phyloP scores from a whole-genome alignment of 2,888 invertebrate genomes.

The Pterostichus madidus region DNA sequence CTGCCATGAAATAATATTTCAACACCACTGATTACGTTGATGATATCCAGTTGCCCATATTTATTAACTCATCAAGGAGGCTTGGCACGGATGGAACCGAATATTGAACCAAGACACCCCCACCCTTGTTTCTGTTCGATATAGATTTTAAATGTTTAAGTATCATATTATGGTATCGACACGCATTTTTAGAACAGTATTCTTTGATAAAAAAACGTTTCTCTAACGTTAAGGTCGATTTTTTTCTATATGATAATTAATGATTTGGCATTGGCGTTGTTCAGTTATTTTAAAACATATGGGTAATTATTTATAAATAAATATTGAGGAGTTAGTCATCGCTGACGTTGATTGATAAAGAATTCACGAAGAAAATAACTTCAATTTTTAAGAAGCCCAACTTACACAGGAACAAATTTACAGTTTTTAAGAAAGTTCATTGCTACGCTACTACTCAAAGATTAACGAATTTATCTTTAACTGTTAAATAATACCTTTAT shows the following conservation, averaged over 20 bases:
- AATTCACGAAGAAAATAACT: neutral
- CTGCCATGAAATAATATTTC: constrained; percentile 47
- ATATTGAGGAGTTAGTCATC: constrained; percentile 18
- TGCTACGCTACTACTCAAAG: too few species aligned
- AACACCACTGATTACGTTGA: constrained; percentile 18
- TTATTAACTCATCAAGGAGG: constrained; percentile 63
- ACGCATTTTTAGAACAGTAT: neutral
- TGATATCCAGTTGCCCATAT: constrained; percentile 28
- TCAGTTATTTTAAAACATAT: constrained; percentile 10
- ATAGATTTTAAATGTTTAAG: constrained; percentile 37
- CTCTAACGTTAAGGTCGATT: constrained; percentile 5
- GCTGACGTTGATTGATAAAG: neutral
- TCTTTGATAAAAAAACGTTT: neutral
- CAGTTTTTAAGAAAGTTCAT: too few species aligned
- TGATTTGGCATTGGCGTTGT: constrained; percentile 27
- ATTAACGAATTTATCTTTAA: too few species aligned
- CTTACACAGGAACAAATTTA: neutral
- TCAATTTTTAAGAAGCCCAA: neutral
- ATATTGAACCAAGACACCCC: constrained; percentile 60
- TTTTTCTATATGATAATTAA: neutral
- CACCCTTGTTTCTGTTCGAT: neutral
- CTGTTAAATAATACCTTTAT: too few species aligned
- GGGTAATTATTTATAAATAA: neutral
- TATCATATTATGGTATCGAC: constrained; percentile 19
- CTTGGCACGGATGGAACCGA: constrained; percentile 63